Evolutionary conservation across 2,888 invertebrate species (phyloP).

Genomic region (Andrena flavipes): DNA sequence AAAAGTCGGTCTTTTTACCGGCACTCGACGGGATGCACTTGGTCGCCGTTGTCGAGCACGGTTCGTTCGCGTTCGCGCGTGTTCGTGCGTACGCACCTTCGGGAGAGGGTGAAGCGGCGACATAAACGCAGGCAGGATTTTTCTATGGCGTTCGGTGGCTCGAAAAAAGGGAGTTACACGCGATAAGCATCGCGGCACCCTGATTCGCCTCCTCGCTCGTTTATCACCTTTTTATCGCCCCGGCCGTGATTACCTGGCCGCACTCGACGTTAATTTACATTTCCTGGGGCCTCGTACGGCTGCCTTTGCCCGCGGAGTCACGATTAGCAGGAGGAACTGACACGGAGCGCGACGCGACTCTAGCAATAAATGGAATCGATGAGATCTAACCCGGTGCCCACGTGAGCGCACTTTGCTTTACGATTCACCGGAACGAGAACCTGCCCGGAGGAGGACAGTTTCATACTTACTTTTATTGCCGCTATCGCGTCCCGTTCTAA

Average conservation of each 20-base stretch:
- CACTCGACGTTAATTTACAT: conserved; percentile 73
- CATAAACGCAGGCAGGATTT: conserved; percentile 60
- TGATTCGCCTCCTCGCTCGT: conserved; percentile 63
- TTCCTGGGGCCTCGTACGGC: conserved; percentile 52
- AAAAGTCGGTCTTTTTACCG: conserved; percentile 64
- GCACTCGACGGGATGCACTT: conserved; percentile 58
- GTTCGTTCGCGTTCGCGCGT: conserved; percentile 2
- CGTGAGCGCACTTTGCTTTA: conserved; percentile 61
- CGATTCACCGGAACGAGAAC: conserved; percentile 34
- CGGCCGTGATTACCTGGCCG: conserved; percentile 71
- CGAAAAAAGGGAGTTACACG: conserved; percentile 61
- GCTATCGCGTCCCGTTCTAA: not conserved
- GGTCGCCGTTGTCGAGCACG: conserved; percentile 41
- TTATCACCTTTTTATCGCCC: conserved; percentile 75
- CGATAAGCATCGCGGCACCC: conserved; percentile 71
- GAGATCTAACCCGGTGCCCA: conserved; percentile 36
- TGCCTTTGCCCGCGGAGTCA: conserved; percentile 25
- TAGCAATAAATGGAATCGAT: conserved; percentile 60
- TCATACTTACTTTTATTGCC: conserved; percentile 41
- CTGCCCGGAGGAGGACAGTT: not conserved
- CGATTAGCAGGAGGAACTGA: conserved; percentile 44
- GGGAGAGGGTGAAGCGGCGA: conserved; percentile 53
- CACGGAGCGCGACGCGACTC: conserved; percentile 21
- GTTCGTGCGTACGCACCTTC: conserved; percentile 22
- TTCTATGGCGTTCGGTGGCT: conserved; percentile 62